Conservation (phyloP, 2,113 vertebrate genomes). For the Machaerirhynchus nigripectus region DNA sequence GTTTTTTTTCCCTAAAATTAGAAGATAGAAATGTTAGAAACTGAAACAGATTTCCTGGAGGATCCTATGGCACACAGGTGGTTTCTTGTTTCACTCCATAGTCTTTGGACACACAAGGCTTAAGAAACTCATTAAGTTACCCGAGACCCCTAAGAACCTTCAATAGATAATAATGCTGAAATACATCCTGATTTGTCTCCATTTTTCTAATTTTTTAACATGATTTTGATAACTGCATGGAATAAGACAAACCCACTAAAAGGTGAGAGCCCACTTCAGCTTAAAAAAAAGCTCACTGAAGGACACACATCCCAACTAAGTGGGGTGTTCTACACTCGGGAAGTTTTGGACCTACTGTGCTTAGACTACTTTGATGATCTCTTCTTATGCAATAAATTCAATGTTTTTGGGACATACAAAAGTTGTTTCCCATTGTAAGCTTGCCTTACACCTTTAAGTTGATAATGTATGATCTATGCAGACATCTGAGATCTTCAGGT, state of each 20-base stretch:
- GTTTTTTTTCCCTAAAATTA: background rate
- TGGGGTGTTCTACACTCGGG: accelerated
- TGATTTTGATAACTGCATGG: background rate
- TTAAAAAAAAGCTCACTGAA: background rate
- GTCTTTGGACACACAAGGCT: background rate
- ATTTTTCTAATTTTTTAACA: background rate
- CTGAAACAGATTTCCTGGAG: background rate
- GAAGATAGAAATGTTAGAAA: background rate
- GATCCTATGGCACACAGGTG: background rate
- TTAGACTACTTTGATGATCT: background rate
- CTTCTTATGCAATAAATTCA: background rate
- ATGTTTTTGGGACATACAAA: background rate
- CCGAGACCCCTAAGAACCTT: background rate
- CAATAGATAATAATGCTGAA: background rate
- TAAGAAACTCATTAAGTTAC: background rate
- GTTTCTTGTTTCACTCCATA: background rate
- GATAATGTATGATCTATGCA: background rate
- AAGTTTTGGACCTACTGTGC: background rate
- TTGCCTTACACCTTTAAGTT: background rate
- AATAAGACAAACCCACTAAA: background rate
- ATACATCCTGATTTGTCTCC: background rate
- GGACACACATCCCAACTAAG: background rate
- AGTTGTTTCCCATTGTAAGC: background rate
- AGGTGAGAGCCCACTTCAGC: background rate
- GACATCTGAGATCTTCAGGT: background rate